Conservation (phyloP, 2,888 invertebrate species). For the Cheilosia pagana region DNA sequence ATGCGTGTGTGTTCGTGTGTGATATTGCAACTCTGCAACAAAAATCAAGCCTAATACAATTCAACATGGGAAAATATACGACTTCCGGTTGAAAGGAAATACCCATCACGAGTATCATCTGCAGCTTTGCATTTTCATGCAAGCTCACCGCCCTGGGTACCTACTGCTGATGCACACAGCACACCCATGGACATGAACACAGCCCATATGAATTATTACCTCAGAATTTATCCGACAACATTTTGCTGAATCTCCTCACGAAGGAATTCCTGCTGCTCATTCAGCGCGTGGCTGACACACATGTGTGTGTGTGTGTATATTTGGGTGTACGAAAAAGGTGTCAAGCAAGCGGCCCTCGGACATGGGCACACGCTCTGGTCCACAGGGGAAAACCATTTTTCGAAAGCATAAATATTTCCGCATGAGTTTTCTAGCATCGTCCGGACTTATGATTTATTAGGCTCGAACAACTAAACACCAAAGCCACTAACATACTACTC, state of each 20-base stretch:
- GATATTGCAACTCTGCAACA: slow-evolving; percentile 25
- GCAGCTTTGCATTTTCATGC: slow-evolving; percentile 14
- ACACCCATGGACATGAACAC: slow-evolving; percentile 8
- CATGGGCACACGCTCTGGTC: background rate
- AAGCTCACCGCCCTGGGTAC: slow-evolving; percentile 22
- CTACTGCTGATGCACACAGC: slow-evolving; percentile 4
- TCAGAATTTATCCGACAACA: slow-evolving; percentile 52
- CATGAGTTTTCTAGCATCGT: background rate
- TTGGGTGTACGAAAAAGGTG: slow-evolving; percentile 38
- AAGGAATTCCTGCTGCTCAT: slow-evolving; percentile 8
- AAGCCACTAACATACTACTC: background rate
- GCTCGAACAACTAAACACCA: slow-evolving; percentile 26
- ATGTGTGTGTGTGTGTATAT: background rate
- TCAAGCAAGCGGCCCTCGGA: slow-evolving; percentile 43
- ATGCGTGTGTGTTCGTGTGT: background rate
- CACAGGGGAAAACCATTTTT: slow-evolving; percentile 35
- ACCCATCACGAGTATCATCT: slow-evolving; percentile 51
- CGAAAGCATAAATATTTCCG: slow-evolving; percentile 45
- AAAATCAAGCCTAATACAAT: slow-evolving; percentile 44
- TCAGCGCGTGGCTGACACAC: background rate
- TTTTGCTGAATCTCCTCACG: slow-evolving; percentile 59
- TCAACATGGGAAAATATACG: slow-evolving; percentile 39
- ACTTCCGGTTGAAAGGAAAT: slow-evolving; percentile 69
- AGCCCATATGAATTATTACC: slow-evolving; percentile 58
- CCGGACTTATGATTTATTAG: slow-evolving; percentile 53